Conservation (phyloP, 2,888 invertebrate species). For the Chaetogeoica ovagalla region DNA sequence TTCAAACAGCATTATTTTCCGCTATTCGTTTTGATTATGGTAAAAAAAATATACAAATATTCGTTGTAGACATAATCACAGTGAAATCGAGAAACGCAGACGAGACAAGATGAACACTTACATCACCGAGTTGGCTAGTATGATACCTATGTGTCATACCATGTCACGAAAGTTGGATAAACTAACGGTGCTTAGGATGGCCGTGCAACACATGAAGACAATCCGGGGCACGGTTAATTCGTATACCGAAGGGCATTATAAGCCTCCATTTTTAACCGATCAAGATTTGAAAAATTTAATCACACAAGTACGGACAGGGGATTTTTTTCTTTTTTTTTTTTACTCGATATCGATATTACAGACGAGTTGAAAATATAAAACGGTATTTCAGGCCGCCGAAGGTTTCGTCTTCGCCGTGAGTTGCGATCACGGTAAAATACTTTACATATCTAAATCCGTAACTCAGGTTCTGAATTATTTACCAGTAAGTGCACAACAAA, state of each 20-base stretch:
- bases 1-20: neutral
- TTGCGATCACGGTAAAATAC: conserved; percentile 86
- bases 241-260: conserved; percentile 75
- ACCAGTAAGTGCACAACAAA: conserved; percentile 65
- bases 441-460: conserved; percentile 89
- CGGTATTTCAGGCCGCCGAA: conserved; percentile 73
- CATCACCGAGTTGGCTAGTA: conserved; percentile 80
- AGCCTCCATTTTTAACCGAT: conserved; percentile 81
- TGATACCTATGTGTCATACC: conserved; percentile 93
- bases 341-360: neutral
- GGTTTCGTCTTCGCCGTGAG: conserved; percentile 91
- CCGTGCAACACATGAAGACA: conserved; percentile 85
- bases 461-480: conserved; percentile 78
- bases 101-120: conserved; percentile 97
- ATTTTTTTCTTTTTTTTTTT: neutral
- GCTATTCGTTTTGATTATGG: too few relatives aligned
- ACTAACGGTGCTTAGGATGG: conserved; percentile 85
- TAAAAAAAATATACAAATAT: too few relatives aligned
- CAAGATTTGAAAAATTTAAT: conserved; percentile 84
- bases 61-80: conserved; percentile 84
- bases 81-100: conserved; percentile 92
- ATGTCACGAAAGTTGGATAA: conserved; percentile 93
- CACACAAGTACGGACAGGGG: conserved; percentile 62
- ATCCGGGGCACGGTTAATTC: conserved; percentile 70
- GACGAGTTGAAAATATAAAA: neutral